Conservation (phyloP, 2,888 invertebrate species). For the Hylaea fasciaria region DNA sequence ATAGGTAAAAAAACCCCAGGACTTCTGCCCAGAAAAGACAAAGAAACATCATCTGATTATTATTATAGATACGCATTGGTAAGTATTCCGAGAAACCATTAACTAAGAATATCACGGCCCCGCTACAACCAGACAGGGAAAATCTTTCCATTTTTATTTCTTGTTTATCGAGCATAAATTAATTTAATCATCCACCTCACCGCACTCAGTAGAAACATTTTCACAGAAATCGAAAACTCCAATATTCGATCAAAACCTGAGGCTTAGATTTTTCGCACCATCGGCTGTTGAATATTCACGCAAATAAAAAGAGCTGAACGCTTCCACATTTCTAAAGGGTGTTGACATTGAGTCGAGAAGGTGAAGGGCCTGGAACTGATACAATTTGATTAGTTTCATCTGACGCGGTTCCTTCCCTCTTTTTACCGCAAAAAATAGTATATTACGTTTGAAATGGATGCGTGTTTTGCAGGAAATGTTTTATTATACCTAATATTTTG, state of each 20-base stretch:
- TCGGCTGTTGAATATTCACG: constrained; percentile 12
- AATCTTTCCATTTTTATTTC: too few relatives aligned
- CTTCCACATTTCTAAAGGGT: not conserved
- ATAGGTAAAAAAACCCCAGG: too few relatives aligned
- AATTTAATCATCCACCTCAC: constrained; percentile 7
- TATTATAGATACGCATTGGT: too few relatives aligned
- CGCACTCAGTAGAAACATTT: constrained; percentile 10
- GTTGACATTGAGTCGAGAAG: constrained; percentile 12
- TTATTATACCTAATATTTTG: too few relatives aligned
- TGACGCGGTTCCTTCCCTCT: not conserved
- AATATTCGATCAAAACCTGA: constrained; percentile 15
- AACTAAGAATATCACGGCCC: too few relatives aligned
- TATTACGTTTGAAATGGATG: not conserved
- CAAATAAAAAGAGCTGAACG: constrained; percentile 4
- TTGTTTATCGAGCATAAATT: not conserved
- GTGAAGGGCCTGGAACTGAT: constrained; percentile 6
- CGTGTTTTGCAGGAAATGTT: too few relatives aligned
- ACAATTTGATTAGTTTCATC: constrained; percentile 7
- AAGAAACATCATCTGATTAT: too few relatives aligned
- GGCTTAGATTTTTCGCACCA: constrained; percentile 10
- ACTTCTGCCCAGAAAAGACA: too few relatives aligned
- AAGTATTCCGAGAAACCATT: not conserved
- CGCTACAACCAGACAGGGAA: too few relatives aligned
- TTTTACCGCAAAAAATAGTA: not conserved
- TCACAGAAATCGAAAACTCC: constrained; percentile 6